phyloP scores from a whole-genome alignment of 2,888 invertebrate species.

The Bellardia bayeri region DNA sequence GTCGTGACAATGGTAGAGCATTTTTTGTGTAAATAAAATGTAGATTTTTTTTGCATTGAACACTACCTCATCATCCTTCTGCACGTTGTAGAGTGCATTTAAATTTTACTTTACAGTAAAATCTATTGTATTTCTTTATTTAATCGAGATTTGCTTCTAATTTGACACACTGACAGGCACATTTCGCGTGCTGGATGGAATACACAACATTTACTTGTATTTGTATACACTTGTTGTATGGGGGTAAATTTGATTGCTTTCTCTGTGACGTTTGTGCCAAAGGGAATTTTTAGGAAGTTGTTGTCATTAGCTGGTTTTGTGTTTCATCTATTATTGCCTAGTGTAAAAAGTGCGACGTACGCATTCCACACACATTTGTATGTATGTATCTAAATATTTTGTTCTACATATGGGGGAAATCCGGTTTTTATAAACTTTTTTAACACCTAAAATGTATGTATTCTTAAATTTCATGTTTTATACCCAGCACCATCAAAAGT shows the following conservation, averaged over 20 bases:
- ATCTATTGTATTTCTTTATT: neutral
- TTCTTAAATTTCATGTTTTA: too few relatives aligned
- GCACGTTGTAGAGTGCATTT: constrained; percentile 3
- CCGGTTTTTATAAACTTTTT: too few relatives aligned
- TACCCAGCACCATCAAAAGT: too few relatives aligned
- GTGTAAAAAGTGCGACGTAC: constrained; percentile 2
- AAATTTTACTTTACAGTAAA: neutral
- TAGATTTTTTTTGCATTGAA: constrained; percentile 20
- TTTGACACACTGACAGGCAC: constrained; percentile 21
- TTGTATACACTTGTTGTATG: neutral
- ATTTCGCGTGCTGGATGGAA: constrained; percentile 3
- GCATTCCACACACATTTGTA: neutral
- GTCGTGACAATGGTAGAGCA: neutral
- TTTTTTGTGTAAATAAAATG: constrained; percentile 38
- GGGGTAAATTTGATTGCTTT: constrained; percentile 33
- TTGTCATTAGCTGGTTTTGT: constrained; percentile 33
- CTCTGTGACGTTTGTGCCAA: constrained; percentile 37
- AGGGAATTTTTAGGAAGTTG: constrained; percentile 45
- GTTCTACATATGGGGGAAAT: neutral
- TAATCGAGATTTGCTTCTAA: constrained; percentile 8
- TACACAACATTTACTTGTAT: constrained; percentile 16
- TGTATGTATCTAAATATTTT: neutral
- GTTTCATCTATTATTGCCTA: neutral
- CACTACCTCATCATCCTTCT: neutral
- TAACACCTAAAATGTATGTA: too few relatives aligned